Evolutionary conservation across 2,113 vertebrate species (phyloP), one percentile per base, ranked within the genome.

Genomic region (Arenaria interpres): DNA sequence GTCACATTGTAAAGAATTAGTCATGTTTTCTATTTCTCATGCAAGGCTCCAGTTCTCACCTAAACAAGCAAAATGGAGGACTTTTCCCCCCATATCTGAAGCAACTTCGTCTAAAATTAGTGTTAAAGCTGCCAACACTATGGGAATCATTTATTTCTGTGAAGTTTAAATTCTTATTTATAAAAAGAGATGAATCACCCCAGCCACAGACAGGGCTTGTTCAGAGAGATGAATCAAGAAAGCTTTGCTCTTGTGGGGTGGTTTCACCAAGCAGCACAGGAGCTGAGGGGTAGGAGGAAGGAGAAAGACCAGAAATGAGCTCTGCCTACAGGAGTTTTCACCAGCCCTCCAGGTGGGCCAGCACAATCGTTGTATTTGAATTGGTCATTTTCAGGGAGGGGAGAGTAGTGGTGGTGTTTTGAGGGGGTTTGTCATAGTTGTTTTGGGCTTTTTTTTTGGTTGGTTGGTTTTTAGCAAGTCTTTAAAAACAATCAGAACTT

Each of bases 341-440:
- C 11, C 41, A 75, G 54, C 17, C 19, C 5, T 17, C 35, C 27
- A 48, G 32, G 12, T 6, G 63, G 30, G 51, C 30, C 32, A 76
- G 14, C 17, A 75, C 5, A 66, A 24, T 15, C 1, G 0, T 0
- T 46, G 4, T 2, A 84, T 24, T 33, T 82, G 21, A 85, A 43
- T 13, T 27, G 53, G 6, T 45, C 23, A 35, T 77, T 56, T 77
- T 56, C 3, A 3, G 27, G 27, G 10, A 32, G 9, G 12, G 4
- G 8, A 3, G 4, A 4, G 59, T 18, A 12, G 1, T 13, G 12
- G 1, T 25, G 19, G 3, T 30, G 18, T 60, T 69, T 56, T 24
- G 14, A 37, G 20, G 7, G 8, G 0, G 37, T 37, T 51, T 59
- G 22, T 15, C 7, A 15, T 23, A 25, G 8, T 28, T 37, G 3